Evolutionary conservation across 2,888 invertebrate genomes (phyloP).

Genomic region (Harpalus rufipes): DNA sequence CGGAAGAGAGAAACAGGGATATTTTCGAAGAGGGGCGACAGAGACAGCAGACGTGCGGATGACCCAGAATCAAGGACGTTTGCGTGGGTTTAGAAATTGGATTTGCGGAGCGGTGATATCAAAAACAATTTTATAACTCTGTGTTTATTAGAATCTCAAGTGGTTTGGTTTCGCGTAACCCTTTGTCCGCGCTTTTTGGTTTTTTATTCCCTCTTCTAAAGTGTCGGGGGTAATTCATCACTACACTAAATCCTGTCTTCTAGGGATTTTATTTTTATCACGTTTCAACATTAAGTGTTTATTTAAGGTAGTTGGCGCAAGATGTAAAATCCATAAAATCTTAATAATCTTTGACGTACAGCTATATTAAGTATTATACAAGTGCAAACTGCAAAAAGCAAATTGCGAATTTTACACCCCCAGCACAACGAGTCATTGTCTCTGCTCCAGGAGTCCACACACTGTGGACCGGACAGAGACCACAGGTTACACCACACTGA

Average conservation of each 20-base stretch:
- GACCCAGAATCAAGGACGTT: conserved; percentile 64
- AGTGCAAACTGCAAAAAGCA: too few species aligned
- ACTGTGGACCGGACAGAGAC: too few species aligned
- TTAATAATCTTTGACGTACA: too few species aligned
- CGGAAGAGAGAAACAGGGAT: conserved; percentile 2
- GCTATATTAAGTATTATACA: too few species aligned
- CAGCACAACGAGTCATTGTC: too few species aligned
- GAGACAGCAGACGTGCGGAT: conserved; percentile 45
- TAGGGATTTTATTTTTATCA: conserved; percentile 17
- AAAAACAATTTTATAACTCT: conserved; percentile 59
- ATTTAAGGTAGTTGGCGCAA: too few species aligned
- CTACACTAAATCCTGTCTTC: not conserved
- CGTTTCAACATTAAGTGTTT: conserved; percentile 34
- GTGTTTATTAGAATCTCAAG: conserved; percentile 52
- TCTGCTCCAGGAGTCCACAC: too few species aligned
- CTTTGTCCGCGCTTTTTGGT: conserved; percentile 14
- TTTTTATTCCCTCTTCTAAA: conserved; percentile 36
- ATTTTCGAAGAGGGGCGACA: not conserved
- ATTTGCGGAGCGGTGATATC: conserved; percentile 55
- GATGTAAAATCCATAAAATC: too few species aligned
- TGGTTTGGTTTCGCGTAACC: conserved; percentile 12
- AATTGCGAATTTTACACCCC: too few species aligned
- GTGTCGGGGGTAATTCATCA: conserved; percentile 21
- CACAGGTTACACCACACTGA: too few species aligned
- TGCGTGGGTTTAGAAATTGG: conserved; percentile 47